Base-by-base conservation (phyloP, 2,888 invertebrate species). In the Flexamia atlantica region DNA sequence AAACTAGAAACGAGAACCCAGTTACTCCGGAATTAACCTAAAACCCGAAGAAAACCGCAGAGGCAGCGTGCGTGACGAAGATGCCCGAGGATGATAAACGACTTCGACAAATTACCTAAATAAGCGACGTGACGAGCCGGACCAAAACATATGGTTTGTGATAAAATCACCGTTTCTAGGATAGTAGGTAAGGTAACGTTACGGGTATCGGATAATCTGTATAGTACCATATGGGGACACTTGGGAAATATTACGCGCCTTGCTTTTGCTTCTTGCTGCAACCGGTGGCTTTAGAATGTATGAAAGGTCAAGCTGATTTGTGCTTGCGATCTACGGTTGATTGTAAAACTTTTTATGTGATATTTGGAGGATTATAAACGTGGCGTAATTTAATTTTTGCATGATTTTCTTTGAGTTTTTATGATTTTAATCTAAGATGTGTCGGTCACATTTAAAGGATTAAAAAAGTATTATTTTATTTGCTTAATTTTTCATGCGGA, bases 121-220 rank as follows among this genome's bases (percentile, higher is more conserved):
- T 64, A 64, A 64, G 28, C 64, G 64, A 64, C 64, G 64, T 30
- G 64, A 64, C 30, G 28, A 10, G 25, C 64, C 25, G 28, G 64
- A 64, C 64, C 17, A 57, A 53, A 64, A 64, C 64, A 64, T 64
- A 28, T 64, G 64, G 64, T 64, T 64, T 64, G 20, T 23, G 64
- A 64, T 64, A 64, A 64, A 64, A 64, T 64, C 64, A 14, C 30
- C 64, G 64, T 64, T 64, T 64, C 64, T 64, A 64, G 64, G 64
- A 64, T 64, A 64, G 30, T 64, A 64, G 64, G 64, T 64, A 64
- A 64, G 64, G 64, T 64, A 64, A 57, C 57, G 57, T 57, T 46
- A 46, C 46, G 57, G 57, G 9, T 57, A 57, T 14, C 46, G 57
- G 57, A 23, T 57, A 57, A 64, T 64, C 64, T 2, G 30, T 12